phyloP scores from a whole-genome alignment of 2,888 invertebrate genomes.

The Leptarthrus brevirostris region DNA sequence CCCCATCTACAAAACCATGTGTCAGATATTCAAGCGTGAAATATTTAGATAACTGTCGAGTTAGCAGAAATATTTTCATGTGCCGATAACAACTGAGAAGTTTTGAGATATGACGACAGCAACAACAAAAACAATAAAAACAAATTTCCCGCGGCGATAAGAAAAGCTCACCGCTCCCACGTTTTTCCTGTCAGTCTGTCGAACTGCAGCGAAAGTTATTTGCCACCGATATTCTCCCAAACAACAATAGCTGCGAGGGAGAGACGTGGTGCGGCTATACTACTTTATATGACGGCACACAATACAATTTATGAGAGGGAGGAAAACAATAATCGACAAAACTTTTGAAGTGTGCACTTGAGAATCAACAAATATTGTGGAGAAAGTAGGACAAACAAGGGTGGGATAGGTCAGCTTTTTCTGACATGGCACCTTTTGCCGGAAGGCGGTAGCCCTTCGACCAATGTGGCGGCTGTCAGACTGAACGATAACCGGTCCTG shows the following conservation, averaged over 20 bases:
- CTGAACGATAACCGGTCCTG: no score
- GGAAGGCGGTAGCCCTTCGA: no score
- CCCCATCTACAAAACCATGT: neutral
- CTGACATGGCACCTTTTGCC: no score
- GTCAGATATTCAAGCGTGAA: neutral
- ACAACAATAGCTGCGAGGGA: neutral
- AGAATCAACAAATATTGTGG: neutral
- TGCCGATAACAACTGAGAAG: neutral
- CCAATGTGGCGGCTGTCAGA: no score
- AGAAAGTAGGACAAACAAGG: no score
- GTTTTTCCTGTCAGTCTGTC: neutral
- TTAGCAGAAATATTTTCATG: neutral
- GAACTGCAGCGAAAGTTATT: neutral
- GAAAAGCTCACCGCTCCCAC: neutral
- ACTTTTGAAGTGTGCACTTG: neutral
- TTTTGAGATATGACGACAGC: neutral
- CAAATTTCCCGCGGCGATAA: neutral
- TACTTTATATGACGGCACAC: neutral
- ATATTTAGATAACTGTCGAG: conserved; percentile 18
- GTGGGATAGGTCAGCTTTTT: no score
- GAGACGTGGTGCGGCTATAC: neutral
- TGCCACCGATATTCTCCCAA: neutral
- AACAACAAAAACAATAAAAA: no score
- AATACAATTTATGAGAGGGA: neutral
- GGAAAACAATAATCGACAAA: neutral